phyloP scores from a whole-genome alignment of 2,888 invertebrate species.

The Lasioglossum vierecki region DNA sequence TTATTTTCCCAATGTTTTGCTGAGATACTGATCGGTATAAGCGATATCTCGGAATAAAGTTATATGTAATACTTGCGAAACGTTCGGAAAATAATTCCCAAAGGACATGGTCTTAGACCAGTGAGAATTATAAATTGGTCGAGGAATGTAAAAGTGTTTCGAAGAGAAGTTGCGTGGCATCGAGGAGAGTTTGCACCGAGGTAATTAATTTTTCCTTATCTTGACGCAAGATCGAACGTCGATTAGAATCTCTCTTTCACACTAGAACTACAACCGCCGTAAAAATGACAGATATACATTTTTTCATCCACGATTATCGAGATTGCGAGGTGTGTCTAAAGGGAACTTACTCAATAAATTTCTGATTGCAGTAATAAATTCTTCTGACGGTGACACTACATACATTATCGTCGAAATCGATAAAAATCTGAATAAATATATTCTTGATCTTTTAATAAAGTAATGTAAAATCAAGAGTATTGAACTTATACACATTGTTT shows the following conservation, averaged over 20 bases:
- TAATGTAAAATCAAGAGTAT: neutral
- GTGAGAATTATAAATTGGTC: neutral
- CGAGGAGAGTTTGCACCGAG: neutral
- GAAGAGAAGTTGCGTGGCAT: neutral
- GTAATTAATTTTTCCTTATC: constrained; percentile 4
- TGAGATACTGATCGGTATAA: neutral
- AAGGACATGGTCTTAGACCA: neutral
- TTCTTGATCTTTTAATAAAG: neutral
- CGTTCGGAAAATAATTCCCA: neutral
- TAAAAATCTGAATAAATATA: neutral
- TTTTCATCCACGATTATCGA: neutral
- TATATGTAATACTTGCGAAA: neutral
- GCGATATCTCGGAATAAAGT: neutral
- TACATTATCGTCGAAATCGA: neutral
- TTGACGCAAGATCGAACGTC: neutral
- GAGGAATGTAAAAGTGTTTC: neutral
- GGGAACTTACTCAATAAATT: neutral
- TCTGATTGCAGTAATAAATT: neutral
- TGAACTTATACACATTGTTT: neutral
- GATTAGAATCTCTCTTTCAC: constrained; percentile 33
- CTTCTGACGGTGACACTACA: neutral
- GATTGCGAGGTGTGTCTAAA: neutral
- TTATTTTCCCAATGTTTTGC: neutral
- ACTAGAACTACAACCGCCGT: neutral
- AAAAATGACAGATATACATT: neutral